phyloP scores from a whole-genome alignment of 2,113 vertebrate species.

The Microcebus griseorufus region DNA sequence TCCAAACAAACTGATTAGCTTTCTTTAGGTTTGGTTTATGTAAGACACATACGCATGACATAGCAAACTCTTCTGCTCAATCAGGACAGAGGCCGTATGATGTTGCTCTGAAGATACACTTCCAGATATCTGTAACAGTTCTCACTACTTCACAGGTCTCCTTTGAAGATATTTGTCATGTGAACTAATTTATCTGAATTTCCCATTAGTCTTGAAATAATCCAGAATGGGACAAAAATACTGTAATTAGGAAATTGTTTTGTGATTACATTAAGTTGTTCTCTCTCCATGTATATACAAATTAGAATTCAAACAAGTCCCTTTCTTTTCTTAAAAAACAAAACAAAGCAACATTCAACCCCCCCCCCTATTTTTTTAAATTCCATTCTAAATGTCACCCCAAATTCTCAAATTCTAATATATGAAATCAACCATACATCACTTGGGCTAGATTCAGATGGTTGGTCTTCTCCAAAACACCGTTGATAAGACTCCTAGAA shows the following conservation, averaged over 20 bases:
- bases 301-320: constrained; percentile 5
- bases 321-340: neutral
- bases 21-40: neutral
- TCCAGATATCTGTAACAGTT: neutral
- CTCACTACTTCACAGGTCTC: neutral
- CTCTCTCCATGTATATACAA: constrained; percentile 2
- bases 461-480: neutral
- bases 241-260: constrained; percentile 1
- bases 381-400: neutral
- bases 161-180: neutral
- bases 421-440: neutral
- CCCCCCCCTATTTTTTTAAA: neutral
- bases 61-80: neutral
- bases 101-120: neutral
- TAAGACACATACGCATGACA: neutral
- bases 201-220: constrained; percentile 30
- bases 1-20: neutral
- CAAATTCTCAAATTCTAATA: constrained; percentile 7
- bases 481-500: neutral
- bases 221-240: constrained; percentile 37
- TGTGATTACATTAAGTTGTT: neutral
- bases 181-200: neutral
- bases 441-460: neutral
- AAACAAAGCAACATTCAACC: neutral
- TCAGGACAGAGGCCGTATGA: neutral